Evolutionary conservation across 1,140 invertebrate genomes (phyloP), one percentile per base, ranked within the genome.

Genomic region (Aricia agestis): DNA sequence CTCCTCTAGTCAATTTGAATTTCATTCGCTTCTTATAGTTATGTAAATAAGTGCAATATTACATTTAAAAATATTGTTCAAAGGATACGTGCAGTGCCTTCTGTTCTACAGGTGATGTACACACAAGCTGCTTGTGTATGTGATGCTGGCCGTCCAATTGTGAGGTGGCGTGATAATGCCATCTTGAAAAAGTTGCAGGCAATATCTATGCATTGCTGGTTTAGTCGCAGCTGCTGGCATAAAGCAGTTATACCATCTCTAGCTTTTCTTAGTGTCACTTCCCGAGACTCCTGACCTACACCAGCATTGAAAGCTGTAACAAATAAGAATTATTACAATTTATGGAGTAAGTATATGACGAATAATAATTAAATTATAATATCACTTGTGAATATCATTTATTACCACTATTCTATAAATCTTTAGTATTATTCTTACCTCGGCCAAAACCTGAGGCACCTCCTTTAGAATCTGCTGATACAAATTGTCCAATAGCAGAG

Each of bases 141-240:
- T n/a, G 94, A 94, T 78, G 97, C 95, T 74, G 96, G 97, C 31
- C 98, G 92, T 42, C 99, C 99, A 81, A 97, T 94, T 0, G 98
- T 99, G 19, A 99, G 92, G 82, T 98, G 95, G 74, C 95, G 90
- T 66, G 93, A 93, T n/a, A 99, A 87, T 36, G 98, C 98, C 96
- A 99, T 96, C 93, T 98, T 99, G 87, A 98, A 99, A 90, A 99
- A 99, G 82, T 97, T 98, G 76, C 97, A 96, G 5, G 98, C 97
- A 19, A 96, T 98, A 70, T 99, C 98, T 66, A 98, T 96, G 81
- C 96, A 98, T 81, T 98, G 96, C 78, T 97, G 95, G 82, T 97
- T 98, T 52, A 99, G 92, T 19, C 95, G 93, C 52, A 98, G 84
- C 77, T 97, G 96, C 80, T 96, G 94, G 74, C 96, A 96, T 3